Conservation (phyloP, 2,113 vertebrate genomes). For the Datnioides undecimradiatus region DNA sequence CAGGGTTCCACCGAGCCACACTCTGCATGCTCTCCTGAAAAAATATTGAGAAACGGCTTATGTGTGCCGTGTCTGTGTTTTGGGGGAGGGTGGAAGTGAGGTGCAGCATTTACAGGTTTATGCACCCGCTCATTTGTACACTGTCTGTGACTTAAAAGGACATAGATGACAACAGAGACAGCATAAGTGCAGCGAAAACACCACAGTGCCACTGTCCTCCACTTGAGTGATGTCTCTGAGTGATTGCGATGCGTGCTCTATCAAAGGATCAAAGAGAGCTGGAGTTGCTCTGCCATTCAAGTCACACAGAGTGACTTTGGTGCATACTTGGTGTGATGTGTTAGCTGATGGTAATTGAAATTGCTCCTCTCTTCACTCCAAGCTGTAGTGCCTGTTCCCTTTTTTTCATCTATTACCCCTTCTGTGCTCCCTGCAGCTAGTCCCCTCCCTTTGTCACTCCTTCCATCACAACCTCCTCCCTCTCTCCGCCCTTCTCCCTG, state of each 20-base stretch:
- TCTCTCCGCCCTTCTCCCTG: neutral
- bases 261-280: slow-evolving; percentile 44
- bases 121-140: slow-evolving; percentile 10
- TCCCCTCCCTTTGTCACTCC: slow-evolving; percentile 10
- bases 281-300: slow-evolving; percentile 32
- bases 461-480: neutral
- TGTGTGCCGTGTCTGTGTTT: neutral
- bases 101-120: neutral
- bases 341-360: slow-evolving; percentile 60
- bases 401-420: slow-evolving; percentile 7
- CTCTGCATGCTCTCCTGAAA: slow-evolving; percentile 2
- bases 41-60: neutral
- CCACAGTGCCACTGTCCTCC: slow-evolving; percentile 25
- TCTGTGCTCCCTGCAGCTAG: slow-evolving; percentile 12
- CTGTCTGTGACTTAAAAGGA: slow-evolving; percentile 19
- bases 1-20: slow-evolving; percentile 18
- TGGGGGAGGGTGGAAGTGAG: neutral
- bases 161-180: slow-evolving; percentile 10
- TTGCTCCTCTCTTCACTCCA: slow-evolving; percentile 16
- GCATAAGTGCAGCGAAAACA: slow-evolving; percentile 4
- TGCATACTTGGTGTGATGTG: slow-evolving; percentile 49
- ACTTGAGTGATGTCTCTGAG: slow-evolving; percentile 40
- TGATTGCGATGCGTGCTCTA: slow-evolving; percentile 38
- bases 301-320: slow-evolving; percentile 46
- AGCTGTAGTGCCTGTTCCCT: neutral